Evolutionary conservation across 1,140 invertebrate species (phyloP), one percentile per base, ranked within the genome.

Genomic region (Pachyrhynchus sulphureomaculatus): DNA sequence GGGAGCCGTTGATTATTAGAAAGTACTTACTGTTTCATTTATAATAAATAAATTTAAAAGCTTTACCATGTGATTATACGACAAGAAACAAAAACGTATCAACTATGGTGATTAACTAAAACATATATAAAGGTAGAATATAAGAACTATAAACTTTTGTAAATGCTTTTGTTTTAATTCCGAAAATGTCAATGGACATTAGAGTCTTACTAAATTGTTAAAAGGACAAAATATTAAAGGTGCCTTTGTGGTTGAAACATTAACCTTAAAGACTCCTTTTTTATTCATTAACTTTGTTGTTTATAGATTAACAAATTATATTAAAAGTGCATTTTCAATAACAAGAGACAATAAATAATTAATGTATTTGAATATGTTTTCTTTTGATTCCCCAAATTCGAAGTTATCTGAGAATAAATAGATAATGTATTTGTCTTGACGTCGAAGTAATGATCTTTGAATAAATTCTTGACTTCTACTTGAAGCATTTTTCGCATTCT

Each of bases 291-390:
- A 58, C 20, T 63, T 41, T 47, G 62, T 61, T 64, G 32, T 68
- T 62, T 71, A 59, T 54, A 64, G 64, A 70, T 67, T 70, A 72
- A 74, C 57, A 65, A 61, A 44, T 54, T 66, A 65, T 73, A 64
- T 72, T 66, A 65, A 64, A 73, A 75, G 68, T 73, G 73, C 73
- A 76, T 76, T 76, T 74, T 74, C 71, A 75, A 75, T 73, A 74
- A 73, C 65, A 72, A 58, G 68, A 73, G 74, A 76, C 74, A 76
- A 76, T 76, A 76, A 76, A 74, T 74, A 73, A 65, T 70, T 55
- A 74, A 76, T 73, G 34, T 60, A 67, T 64, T 56, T 63, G 51
- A n/a, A 29, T 33, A 29, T 29, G 23, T 49, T 41, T 61, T 45
- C 57, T 23, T 64, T 41, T 57, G n/a, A 48, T 29, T 33, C 8